phyloP scores from a whole-genome alignment of 2,113 vertebrate genomes.

The Cyprinodon variegatus region DNA sequence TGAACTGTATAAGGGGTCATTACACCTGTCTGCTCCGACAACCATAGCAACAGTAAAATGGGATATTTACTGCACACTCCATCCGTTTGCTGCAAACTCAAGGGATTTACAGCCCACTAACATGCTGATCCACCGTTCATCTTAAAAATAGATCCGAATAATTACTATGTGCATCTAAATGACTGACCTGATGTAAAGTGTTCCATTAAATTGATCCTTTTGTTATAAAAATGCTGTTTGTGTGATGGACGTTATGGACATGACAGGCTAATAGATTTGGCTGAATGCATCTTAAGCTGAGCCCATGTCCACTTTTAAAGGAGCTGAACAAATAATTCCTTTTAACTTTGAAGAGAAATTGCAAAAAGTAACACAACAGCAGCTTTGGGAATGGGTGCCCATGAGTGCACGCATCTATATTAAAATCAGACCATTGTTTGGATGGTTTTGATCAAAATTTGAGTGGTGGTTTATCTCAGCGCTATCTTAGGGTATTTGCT shows the following conservation, averaged over 20 bases:
- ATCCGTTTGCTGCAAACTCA: not conserved
- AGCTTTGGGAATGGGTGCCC: conserved; percentile 33
- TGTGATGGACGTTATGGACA: not conserved
- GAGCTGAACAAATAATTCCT: conserved; percentile 14
- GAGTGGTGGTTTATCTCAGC: conserved; percentile 61
- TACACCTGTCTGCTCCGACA: conserved; percentile 12
- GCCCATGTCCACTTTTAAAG: conserved; percentile 20
- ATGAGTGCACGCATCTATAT: conserved; percentile 74
- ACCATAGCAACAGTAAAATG: conserved; percentile 5
- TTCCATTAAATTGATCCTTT: not conserved
- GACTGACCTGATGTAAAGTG: not conserved
- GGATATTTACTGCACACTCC: conserved; percentile 5
- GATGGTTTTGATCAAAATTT: conserved; percentile 65
- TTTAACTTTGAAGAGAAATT: conserved; percentile 3
- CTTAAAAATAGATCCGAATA: not conserved
- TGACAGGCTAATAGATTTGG: not conserved
- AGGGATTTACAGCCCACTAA: not conserved
- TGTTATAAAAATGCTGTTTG: no score
- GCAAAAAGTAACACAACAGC: conserved; percentile 12
- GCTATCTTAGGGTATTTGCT: conserved; percentile 65
- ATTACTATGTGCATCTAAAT: not conserved
- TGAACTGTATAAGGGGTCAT: conserved; percentile 35
- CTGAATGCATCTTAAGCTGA: not conserved
- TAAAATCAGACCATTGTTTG: conserved; percentile 75
- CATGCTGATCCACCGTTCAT: not conserved